Conservation (phyloP, 1,140 invertebrate species). For the Asobara japonica region DNA sequence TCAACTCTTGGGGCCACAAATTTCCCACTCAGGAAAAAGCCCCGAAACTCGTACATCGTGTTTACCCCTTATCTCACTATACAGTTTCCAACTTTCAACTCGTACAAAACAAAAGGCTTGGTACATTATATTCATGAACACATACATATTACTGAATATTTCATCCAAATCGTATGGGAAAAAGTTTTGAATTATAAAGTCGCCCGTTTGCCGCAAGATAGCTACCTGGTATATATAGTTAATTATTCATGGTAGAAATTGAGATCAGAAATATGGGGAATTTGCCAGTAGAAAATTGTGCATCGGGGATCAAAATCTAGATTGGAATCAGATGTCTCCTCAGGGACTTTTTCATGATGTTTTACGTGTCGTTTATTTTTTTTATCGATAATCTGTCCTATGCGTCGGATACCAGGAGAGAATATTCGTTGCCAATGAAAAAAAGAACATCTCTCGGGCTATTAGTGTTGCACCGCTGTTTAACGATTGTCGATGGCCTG, state of each 20-base stretch:
- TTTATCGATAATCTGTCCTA: background rate
- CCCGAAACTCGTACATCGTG: background rate
- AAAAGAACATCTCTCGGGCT: background rate
- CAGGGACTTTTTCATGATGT: background rate
- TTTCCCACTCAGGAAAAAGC: background rate
- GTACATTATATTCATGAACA: background rate
- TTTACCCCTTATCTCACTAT: background rate
- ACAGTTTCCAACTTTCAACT: background rate
- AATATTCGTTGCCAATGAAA: background rate
- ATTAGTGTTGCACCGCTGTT: background rate
- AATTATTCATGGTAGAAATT: background rate
- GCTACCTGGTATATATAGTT: background rate
- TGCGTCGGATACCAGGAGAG: background rate
- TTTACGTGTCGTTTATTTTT: background rate
- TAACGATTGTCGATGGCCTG: background rate
- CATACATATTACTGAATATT: background rate
- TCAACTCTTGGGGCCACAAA: background rate
- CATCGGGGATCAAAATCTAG: background rate
- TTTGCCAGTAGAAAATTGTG: background rate
- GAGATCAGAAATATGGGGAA: background rate
- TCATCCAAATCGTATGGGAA: background rate
- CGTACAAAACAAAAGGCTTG: background rate
- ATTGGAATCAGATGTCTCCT: background rate
- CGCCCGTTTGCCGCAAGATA: background rate
- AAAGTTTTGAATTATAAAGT: background rate